phyloP scores from a whole-genome alignment of 64 coral and sea anemone genomes.

The Dendrophyllia cribrosa region DNA sequence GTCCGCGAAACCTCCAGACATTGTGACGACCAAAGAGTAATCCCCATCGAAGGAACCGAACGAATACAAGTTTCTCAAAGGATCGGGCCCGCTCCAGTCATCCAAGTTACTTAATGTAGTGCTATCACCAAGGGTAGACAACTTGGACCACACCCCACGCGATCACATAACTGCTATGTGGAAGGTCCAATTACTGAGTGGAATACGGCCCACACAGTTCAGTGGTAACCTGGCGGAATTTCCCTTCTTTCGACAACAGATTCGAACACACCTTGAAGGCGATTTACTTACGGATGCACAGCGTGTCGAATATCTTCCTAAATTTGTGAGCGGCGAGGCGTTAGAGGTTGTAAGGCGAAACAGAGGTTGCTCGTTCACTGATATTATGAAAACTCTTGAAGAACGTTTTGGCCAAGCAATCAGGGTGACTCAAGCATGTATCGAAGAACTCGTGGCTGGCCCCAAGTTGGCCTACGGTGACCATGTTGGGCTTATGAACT shows the following conservation, averaged over 20 bases:
- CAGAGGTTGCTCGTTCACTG: slow-evolving; percentile 23
- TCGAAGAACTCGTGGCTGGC: slow-evolving; percentile 19
- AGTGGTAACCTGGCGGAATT: slow-evolving; percentile 31
- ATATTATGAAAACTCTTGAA: slow-evolving; percentile 15
- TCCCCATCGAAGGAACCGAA: too few species aligned
- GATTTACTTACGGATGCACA: slow-evolving; percentile 34
- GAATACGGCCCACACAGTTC: too few species aligned
- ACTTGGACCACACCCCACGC: too few species aligned
- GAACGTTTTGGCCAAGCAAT: slow-evolving; percentile 31
- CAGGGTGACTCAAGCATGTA: slow-evolving; percentile 19
- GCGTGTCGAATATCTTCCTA: slow-evolving; percentile 31
- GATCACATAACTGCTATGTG: too few species aligned
- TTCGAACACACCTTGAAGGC: slow-evolving; percentile 16
- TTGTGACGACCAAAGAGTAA: too few species aligned
- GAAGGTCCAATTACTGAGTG: too few species aligned
- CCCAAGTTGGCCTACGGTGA: slow-evolving; percentile 32
- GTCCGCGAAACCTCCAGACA: too few species aligned
- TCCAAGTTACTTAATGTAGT: too few species aligned
- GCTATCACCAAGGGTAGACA: too few species aligned
- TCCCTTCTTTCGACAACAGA: slow-evolving; percentile 28
- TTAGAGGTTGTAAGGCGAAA: slow-evolving; percentile 39
- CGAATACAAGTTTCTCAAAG: too few species aligned
- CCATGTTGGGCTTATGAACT: slow-evolving; percentile 27
- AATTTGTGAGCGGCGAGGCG: slow-evolving; percentile 27
- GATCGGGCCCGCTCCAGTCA: too few species aligned